These are phyloP conservation scores for Phaethornis superciliosus DNA, from an alignment of 2,113 vertebrate genomes.

Conservation along the genomic window DNA sequence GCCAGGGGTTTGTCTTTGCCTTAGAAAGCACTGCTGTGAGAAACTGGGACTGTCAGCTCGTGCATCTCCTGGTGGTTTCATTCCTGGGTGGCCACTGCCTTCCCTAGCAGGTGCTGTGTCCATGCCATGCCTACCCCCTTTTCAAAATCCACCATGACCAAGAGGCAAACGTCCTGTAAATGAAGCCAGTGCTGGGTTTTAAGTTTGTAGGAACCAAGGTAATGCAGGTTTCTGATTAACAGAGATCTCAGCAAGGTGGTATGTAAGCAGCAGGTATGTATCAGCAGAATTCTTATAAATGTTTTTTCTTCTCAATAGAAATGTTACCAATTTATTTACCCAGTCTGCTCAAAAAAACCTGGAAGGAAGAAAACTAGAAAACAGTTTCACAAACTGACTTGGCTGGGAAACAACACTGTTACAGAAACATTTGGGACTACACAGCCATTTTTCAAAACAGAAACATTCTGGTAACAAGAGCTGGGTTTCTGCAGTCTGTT, in stretches of 20 bases:
- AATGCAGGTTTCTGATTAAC: not conserved
- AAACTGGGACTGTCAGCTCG: not conserved
- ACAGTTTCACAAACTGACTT: not conserved
- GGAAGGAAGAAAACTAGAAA: not conserved
- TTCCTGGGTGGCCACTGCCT: not conserved
- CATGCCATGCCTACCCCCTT: accelerated
- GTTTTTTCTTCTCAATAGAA: not conserved
- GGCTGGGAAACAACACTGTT: not conserved
- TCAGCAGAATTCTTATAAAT: not conserved
- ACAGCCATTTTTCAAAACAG: not conserved
- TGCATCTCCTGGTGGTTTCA: not conserved
- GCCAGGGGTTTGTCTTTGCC: not conserved
- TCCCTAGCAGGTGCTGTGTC: not conserved
- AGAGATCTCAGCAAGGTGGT: not conserved
- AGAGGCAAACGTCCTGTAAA: not conserved
- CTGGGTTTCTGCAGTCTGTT: not conserved
- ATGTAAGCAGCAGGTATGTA: not conserved
- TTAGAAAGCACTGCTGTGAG: not conserved
- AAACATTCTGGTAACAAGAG: not conserved
- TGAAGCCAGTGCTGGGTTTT: not conserved
- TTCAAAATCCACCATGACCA: not conserved
- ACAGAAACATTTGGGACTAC: not conserved
- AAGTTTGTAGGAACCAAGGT: not conserved
- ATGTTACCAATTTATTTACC: not conserved
- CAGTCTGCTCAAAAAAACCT: not conserved